Percentiles rank a stretch among this genome's conserved stretches.
Conservation (phyloP, 2,888 invertebrate species). For the Melinaea marsaeus region DNA sequence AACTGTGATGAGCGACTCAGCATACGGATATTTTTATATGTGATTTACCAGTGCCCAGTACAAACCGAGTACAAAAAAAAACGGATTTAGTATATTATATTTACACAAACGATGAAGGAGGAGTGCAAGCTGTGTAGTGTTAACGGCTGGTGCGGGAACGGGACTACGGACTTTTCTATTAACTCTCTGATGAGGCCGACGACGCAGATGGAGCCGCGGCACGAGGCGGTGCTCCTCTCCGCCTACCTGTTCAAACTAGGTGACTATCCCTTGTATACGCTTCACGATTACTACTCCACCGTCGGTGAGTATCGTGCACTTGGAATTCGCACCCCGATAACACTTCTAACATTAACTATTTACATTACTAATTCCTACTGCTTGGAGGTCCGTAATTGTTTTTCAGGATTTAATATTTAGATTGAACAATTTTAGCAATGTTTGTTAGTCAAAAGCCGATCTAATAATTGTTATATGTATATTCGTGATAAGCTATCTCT, state of each 20-base stretch:
- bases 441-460: too few species aligned
- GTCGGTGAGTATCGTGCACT: conserved; percentile 71
- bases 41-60: conserved; percentile 77
- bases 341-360: conserved; percentile 35
- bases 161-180: conserved; percentile 71
- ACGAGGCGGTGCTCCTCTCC: conserved; percentile 69
- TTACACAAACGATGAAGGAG: conserved; percentile 69
- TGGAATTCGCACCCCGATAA: conserved; percentile 42
- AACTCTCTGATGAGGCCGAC: conserved; percentile 72
- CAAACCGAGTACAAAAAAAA: conserved; percentile 78
- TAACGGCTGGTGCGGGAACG: conserved; percentile 63
- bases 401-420: too few species aligned
- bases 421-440: too few species aligned
- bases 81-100: conserved; percentile 60
- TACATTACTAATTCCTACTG: background rate
- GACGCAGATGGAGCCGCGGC: conserved; percentile 60
- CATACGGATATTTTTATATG: conserved; percentile 75
- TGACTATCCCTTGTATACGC: conserved; percentile 74
- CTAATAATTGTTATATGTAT: conserved; percentile 5
- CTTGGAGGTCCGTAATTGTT: background rate
- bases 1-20: conserved; percentile 73
- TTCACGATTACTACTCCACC: conserved; percentile 64
- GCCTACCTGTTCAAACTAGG: conserved; percentile 77
- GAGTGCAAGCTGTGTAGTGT: conserved; percentile 74
- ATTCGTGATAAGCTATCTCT: conserved; percentile 11